Conservation (phyloP, 2,888 invertebrate genomes). For the Campopleginae sp. region DNA sequence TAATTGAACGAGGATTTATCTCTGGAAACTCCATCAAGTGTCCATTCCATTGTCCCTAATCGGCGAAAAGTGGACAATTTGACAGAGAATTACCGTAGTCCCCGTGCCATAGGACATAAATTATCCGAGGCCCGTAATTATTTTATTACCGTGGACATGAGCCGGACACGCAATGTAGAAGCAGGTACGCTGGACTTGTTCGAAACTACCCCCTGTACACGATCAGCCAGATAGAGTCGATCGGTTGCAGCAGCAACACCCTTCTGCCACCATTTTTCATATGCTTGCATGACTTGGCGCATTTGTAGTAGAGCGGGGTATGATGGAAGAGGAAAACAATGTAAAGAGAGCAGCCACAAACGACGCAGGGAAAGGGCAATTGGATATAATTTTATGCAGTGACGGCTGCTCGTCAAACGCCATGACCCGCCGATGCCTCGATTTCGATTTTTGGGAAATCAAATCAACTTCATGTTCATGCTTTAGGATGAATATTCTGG, state of each 20-base stretch:
- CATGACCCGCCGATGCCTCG: background rate
- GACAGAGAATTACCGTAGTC: conserved; percentile 62
- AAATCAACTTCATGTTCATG: background rate
- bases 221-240: conserved; percentile 58
- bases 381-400: background rate
- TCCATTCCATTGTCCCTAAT: conserved; percentile 28
- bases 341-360: background rate
- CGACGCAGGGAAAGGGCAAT: background rate
- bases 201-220: conserved; percentile 40
- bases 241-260: conserved; percentile 51
- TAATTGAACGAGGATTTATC: background rate
- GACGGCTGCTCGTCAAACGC: background rate
- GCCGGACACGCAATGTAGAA: conserved; percentile 68
- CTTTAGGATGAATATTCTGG: background rate
- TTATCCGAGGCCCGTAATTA: conserved; percentile 71
- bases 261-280: conserved; percentile 38
- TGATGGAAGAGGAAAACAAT: conserved; percentile 25
- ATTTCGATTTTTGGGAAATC: background rate
- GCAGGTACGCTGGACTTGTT: conserved; percentile 20
- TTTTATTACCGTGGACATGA: conserved; percentile 73
- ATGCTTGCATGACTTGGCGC: conserved; percentile 49
- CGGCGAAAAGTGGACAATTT: conserved; percentile 47
- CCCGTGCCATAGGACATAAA: conserved; percentile 66
- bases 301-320: conserved; percentile 29
- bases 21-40: background rate